phyloP scores from a whole-genome alignment of 2,888 invertebrate species.

The Eupithecia vulgata region DNA sequence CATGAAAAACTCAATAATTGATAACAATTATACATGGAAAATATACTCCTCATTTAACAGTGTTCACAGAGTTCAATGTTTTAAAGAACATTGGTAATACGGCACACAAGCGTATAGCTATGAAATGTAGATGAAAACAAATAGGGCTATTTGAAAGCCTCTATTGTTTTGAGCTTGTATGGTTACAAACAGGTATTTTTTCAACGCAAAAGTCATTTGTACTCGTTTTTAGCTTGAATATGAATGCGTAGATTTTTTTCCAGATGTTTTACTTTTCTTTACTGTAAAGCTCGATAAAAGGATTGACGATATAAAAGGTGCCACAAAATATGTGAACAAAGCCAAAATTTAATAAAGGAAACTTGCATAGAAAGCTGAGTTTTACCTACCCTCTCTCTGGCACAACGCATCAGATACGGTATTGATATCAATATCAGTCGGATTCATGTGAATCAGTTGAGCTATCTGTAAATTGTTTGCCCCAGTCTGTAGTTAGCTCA shows the following conservation, averaged over 20 bases:
- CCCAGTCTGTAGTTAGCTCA: no score
- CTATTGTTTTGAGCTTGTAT: slow-evolving; percentile 16
- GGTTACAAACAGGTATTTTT: slow-evolving; percentile 13
- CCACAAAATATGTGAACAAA: background rate
- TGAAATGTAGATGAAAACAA: slow-evolving; percentile 20
- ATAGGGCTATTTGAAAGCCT: slow-evolving; percentile 15
- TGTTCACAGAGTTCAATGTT: no score
- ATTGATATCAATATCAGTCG: no score
- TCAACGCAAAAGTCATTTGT: background rate
- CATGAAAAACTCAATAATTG: background rate
- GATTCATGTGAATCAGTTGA: no score
- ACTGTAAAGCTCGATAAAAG: background rate
- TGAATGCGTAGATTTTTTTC: background rate
- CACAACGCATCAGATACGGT: no score
- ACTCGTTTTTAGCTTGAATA: background rate
- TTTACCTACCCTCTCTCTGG: no score
- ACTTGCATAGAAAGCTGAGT: background rate
- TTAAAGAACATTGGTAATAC: no score
- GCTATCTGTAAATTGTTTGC: no score
- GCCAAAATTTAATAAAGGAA: background rate
- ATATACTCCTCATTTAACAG: no score
- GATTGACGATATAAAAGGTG: background rate
- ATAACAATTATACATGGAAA: no score
- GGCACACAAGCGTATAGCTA: background rate
- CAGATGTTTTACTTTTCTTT: background rate